Percentiles rank a stretch among this genome's conserved stretches.
These are phyloP conservation scores for Rostratula benghalensis DNA, from an alignment of 2,113 vertebrate genomes.

Conservation along the genomic window DNA sequence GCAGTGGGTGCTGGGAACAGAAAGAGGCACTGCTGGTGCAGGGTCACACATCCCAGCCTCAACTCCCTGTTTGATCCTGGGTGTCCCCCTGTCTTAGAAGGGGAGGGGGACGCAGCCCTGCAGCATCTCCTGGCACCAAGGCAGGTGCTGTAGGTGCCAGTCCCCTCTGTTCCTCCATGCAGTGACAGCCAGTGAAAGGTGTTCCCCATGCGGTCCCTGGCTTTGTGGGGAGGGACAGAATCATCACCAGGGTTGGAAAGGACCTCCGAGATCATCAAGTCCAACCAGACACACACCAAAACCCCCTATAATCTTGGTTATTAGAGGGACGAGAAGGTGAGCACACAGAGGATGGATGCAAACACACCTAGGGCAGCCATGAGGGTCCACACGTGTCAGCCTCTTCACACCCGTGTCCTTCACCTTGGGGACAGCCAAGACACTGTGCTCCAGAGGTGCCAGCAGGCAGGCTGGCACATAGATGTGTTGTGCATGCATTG, in stretches of 20 bases:
- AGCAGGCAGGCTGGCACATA: background rate
- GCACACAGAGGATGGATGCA: background rate
- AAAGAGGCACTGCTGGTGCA: background rate
- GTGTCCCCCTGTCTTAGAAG: background rate
- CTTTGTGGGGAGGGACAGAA: background rate
- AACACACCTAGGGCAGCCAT: fast-evolving
- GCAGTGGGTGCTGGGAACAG: background rate
- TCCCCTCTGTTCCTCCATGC: background rate
- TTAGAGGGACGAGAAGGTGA: background rate
- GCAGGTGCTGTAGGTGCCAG: background rate
- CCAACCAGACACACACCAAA: no score
- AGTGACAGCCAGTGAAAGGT: background rate
- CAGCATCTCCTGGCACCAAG: background rate
- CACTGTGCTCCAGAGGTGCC: fast-evolving
- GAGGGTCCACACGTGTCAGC: fast-evolving
- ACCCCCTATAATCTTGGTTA: no score
- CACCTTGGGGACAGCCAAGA: background rate
- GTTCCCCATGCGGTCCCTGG: fast-evolving
- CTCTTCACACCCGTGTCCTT: no score
- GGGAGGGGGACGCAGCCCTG: background rate
- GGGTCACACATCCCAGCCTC: background rate
- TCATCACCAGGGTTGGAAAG: no score
- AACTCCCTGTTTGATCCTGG: background rate
- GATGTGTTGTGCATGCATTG: background rate
- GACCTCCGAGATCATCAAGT: no score